A percentile compares a stretch with the other conserved stretches of the same genome.
Conservation (phyloP, 2,888 invertebrate species). For the Caenorhabditis imperialis region DNA sequence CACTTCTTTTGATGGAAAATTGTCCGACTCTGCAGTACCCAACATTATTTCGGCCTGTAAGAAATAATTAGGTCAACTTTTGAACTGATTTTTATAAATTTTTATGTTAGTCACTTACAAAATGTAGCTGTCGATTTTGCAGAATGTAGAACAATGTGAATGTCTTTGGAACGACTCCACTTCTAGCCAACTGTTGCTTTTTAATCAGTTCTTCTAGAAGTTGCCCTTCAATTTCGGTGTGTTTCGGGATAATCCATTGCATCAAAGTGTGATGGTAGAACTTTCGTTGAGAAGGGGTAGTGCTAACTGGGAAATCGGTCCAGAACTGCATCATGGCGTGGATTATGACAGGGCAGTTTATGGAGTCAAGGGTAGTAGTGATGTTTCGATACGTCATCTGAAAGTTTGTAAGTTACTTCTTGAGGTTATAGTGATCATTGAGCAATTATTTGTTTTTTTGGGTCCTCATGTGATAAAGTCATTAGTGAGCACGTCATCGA, state of each 20-base stretch:
- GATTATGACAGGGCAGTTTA: conserved; percentile 1
- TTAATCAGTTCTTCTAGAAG: background rate
- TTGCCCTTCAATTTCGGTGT: background rate
- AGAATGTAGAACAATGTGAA: conserved; percentile 16
- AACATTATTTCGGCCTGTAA: conserved; percentile 4
- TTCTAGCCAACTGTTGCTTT: conserved; percentile 2
- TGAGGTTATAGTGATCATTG: no score
- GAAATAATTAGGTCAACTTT: background rate
- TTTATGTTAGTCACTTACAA: conserved; percentile 6
- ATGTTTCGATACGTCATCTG: no score
- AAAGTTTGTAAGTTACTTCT: no score
- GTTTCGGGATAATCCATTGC: background rate
- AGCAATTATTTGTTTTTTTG: no score
- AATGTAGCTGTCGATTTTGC: conserved; percentile 3
- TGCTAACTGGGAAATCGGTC: conserved; percentile 1
- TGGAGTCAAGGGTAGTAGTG: background rate
- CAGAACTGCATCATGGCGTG: conserved; percentile 24
- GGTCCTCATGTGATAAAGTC: no score
- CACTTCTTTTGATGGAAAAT: background rate
- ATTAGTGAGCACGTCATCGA: background rate
- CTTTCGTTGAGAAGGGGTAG: background rate
- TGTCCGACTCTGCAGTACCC: background rate
- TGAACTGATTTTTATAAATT: background rate
- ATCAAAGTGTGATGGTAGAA: conserved; percentile 15
- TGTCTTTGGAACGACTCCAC: conserved; percentile 14